Base-by-base conservation (phyloP, 2,888 invertebrate genomes). In the Marronus borbonicus region DNA sequence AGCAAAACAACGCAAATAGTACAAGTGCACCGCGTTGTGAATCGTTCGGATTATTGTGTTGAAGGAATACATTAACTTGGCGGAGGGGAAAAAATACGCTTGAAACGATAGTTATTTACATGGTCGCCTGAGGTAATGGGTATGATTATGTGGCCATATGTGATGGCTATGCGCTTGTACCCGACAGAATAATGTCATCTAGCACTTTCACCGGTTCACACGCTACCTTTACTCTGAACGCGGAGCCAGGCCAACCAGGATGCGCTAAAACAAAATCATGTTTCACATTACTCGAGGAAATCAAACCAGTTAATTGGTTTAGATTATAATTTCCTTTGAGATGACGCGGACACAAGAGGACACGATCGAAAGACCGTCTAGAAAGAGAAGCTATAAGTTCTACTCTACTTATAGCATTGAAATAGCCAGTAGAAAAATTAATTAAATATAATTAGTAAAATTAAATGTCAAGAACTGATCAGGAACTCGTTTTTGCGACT, bases 131-230 rank as follows among this genome's bases (percentile, higher is more conserved):
- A 78, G 82, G 83, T 84, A 84, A 84, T 84, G 81, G 83, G 80
- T 78, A 81, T 83, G 83, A 84, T 84, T 85, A 85, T 83, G 82
- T 80, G 83, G 81, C 83, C 83, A 84, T 84, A 82, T 84, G 83
- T 84, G 82, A 64, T 77, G 66, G 28, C 62, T 70, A 10, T 39
- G 60, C 49, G 50, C 49, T 24, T 79, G 70, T 44, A 60, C 65
- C 52, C 79, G 39, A 62, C 50, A 44, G 72, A 80, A 81, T 81
- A 85, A 85, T 85, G 85, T 85, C 86, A 86, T 86, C 84, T 86
- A 83, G 83, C 85, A 86, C 86, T 86, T 86, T 86, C 86, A 86
- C 86, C 83, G 80, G 86, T 86, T 86, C 86, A 86, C 86, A 86
- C 86, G 86, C 83, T 86, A 82, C 79, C 81, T 78, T 72, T 80